Base-by-base conservation (phyloP, 2,888 invertebrate species). In the Dryococelus australis region DNA sequence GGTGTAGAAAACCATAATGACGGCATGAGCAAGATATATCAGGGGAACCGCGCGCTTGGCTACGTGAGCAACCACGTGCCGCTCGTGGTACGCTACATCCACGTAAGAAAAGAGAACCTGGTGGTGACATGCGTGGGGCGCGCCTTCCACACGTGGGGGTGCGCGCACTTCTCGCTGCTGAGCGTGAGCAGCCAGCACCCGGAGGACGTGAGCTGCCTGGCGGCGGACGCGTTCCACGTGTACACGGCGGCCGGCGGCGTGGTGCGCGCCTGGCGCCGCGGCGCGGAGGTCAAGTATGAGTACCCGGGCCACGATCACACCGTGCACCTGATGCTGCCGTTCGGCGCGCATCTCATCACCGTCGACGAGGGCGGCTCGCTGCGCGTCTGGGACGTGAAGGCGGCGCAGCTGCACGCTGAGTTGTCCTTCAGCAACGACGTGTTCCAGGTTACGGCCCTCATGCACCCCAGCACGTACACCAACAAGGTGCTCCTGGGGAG, bases 1-100 rank as follows among this genome's bases (percentile, higher is more conserved):
- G 47, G 16, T 47, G 10, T 3, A 0, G 16, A 47, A 1, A 47
- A 10, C 47, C 0, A 47, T 1, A 10, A 12, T 65, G 6, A 24
- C 10, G 8, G 26, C 26, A 80, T n/a, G 12, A 87, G 87, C 51
- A 87, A 51, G 81, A 87, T 87, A 53, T 87, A 80, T 85, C 78
- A 47, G 53, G 47, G 80, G 28, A 85, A 53, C 53, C 85, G 87
- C 89, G 97, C 97, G 84, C 93, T 99, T 91, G 99, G 99, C 91
- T 97, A 97, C 94, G 98, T 98, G 16, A 97, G 97, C 92, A 98
- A 98, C 93, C 96, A 97, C 91, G 94, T 99, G 90, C 98, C 99
- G 0, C 95, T 97, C 87, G 95, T 96, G 87, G 95, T 97, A 27
- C 94, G 98, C 89, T 98, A 97, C 92, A 97, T 98, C 89, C 95